phyloP scores from a whole-genome alignment of 2,888 invertebrate species.

The Cyaniris semiargus region DNA sequence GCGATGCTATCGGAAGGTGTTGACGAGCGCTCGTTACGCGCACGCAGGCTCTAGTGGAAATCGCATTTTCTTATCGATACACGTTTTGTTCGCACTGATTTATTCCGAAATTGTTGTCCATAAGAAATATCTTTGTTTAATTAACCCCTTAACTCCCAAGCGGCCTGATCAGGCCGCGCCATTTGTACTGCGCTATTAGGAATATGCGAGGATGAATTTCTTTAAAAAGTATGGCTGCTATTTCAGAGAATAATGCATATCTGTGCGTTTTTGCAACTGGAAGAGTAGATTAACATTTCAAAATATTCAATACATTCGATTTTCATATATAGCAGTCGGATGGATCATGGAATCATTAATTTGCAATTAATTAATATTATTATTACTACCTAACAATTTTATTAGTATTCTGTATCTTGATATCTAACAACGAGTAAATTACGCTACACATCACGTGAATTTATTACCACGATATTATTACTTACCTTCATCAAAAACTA shows the following conservation, averaged over 20 bases:
- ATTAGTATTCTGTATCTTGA: not conserved
- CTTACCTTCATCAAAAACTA: not conserved
- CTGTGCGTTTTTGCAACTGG: not conserved
- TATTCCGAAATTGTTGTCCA: conserved; percentile 39
- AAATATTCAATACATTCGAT: not conserved
- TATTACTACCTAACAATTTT: not conserved
- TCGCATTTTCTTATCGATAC: conserved; percentile 56
- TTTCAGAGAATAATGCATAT: not conserved
- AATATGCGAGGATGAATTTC: not conserved
- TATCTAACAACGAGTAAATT: no score
- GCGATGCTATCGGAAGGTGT: conserved; percentile 80
- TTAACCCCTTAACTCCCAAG: no score
- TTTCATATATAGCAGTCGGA: not conserved
- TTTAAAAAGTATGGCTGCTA: not conserved
- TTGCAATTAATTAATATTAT: no score
- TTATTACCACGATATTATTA: no score
- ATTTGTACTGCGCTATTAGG: no score
- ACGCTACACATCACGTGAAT: no score
- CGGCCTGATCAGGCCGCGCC: no score
- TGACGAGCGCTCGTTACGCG: conserved; percentile 78
- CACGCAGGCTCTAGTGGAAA: conserved; percentile 63
- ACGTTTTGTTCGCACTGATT: conserved; percentile 7
- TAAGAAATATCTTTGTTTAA: conserved; percentile 6
- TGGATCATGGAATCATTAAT: no score
- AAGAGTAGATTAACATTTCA: not conserved